Evolutionary conservation across 2,888 invertebrate species (phyloP).

Genomic region (Linnaemya vulpina): DNA sequence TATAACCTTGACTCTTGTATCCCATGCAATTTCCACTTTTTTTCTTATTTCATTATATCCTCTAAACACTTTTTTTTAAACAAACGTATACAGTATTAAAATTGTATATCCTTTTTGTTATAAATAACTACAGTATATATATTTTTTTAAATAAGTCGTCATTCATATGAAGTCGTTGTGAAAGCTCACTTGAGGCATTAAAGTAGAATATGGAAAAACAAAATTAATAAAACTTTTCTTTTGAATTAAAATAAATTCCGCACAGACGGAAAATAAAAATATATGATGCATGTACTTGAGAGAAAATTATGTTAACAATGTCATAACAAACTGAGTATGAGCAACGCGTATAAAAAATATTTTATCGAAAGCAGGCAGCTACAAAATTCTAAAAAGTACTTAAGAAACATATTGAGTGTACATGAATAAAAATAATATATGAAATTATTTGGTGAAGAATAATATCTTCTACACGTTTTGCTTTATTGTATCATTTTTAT

Average conservation of each 20-base stretch:
- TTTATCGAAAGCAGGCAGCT: conserved; percentile 39
- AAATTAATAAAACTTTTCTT: neutral
- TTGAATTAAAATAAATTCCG: conserved; percentile 15
- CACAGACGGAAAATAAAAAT: neutral
- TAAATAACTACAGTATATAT: conserved; percentile 5
- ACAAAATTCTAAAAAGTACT: conserved; percentile 3
- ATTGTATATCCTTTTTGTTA: conserved; percentile 40
- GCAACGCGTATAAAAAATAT: conserved; percentile 64
- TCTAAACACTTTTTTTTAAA: too few species aligned
- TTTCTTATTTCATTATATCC: too few species aligned
- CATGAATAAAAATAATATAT: conserved; percentile 11
- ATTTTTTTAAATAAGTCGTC: conserved; percentile 27
- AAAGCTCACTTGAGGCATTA: neutral
- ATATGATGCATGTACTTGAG: neutral
- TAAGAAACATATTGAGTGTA: conserved; percentile 2
- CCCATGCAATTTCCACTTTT: too few species aligned
- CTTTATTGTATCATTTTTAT: too few species aligned
- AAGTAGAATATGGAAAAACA: neutral
- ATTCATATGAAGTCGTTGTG: conserved; percentile 40
- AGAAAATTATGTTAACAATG: conserved; percentile 43
- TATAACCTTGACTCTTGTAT: too few species aligned
- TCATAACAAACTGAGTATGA: conserved; percentile 44
- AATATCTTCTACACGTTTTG: too few species aligned
- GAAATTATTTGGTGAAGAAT: neutral
- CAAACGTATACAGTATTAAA: too few species aligned